Evolutionary conservation across 2,113 vertebrate genomes (phyloP).

Genomic region (Anas platyrhynchos): DNA sequence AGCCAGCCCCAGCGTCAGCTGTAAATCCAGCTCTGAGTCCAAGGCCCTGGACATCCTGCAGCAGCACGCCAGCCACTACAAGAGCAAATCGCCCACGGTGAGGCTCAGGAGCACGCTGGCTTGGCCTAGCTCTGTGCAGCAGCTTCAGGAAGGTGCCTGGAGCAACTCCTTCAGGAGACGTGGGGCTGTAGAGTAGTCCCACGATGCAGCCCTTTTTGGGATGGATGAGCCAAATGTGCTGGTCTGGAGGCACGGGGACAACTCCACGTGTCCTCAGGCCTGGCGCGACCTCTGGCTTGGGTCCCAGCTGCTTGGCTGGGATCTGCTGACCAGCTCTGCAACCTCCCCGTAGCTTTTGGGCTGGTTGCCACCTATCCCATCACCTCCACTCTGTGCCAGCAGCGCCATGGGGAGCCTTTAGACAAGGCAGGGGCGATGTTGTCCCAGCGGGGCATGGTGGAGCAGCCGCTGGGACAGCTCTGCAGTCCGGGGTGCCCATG

Average conservation of each 20-base stretch:
- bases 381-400: neutral
- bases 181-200: neutral
- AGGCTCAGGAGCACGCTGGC: constrained; percentile 7
- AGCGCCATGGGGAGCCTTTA: fast-evolving
- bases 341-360: neutral
- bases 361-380: neutral
- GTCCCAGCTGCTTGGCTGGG: neutral
- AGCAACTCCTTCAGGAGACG: neutral
- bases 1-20: constrained; percentile 91
- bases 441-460: fast-evolving
- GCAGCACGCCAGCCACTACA: constrained; percentile 98
- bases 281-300: neutral
- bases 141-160: neutral
- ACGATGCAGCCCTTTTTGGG: neutral
- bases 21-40: constrained; percentile 91
- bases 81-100: constrained; percentile 98
- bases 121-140: neutral
- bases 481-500: fast-evolving
- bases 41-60: constrained; percentile 98
- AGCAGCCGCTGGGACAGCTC: too few relatives aligned
- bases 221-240: neutral
- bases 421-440: neutral
- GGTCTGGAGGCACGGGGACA: neutral
- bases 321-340: neutral
- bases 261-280: neutral